Conservation (phyloP, 2,797 vertebrate species). For the Atherinosoma microstoma region DNA sequence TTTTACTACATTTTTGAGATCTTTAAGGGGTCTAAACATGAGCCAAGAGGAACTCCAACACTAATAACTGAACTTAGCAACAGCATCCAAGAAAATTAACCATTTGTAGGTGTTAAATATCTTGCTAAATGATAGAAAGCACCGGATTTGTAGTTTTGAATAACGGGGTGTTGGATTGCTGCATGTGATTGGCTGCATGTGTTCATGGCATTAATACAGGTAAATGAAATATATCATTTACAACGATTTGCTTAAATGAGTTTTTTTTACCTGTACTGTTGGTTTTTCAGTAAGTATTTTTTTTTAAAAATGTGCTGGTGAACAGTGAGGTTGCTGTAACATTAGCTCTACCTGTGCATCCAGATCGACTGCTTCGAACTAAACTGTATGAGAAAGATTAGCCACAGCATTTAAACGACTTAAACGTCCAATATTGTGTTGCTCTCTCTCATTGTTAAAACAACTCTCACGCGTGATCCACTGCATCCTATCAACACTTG, state of each 20-base stretch:
- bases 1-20: background rate
- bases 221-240: slow-evolving; percentile 13
- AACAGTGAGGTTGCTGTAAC: background rate
- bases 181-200: slow-evolving; percentile 72
- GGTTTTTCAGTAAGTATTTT: background rate
- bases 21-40: slow-evolving; percentile 3
- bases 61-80: background rate
- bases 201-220: background rate
- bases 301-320: background rate
- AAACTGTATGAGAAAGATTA: no score
- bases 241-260: background rate
- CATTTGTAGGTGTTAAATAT: background rate
- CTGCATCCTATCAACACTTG: no score
- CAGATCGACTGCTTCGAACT: background rate
- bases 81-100: background rate
- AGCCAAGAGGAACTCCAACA: slow-evolving; percentile 2
- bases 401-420: no score
- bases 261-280: background rate
- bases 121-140: background rate
- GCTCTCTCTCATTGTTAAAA: background rate
- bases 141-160: background rate
- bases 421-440: background rate
- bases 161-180: slow-evolving; percentile 39
- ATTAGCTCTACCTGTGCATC: background rate
- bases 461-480: no score